Conservation (phyloP, 2,797 vertebrate species). For the Erethizon dorsatum region DNA sequence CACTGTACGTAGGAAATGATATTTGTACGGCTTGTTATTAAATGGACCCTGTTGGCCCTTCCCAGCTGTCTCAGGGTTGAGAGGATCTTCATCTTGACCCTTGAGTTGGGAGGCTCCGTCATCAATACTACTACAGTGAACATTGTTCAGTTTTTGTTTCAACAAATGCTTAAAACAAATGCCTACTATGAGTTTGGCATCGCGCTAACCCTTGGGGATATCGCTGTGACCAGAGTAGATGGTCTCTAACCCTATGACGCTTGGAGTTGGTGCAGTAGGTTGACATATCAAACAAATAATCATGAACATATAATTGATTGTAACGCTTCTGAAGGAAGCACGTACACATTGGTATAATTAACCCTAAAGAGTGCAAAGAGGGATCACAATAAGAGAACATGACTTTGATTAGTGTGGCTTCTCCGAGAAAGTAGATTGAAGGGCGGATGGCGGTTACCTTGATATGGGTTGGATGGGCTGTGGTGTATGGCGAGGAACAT, state of each 20-base stretch:
- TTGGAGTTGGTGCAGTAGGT: neutral
- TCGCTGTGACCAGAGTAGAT: neutral
- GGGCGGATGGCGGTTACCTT: no score
- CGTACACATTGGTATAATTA: neutral
- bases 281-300: neutral
- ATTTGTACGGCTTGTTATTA: neutral
- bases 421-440: neutral
- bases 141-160: neutral
- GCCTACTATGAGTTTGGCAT: neutral
- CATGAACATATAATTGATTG: neutral
- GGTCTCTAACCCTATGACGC: neutral
- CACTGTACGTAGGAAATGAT: neutral
- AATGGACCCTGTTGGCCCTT: neutral
- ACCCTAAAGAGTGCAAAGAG: neutral
- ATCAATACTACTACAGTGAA: neutral
- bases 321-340: neutral
- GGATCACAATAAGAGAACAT: neutral
- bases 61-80: neutral
- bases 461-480: neutral
- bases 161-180: neutral
- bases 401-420: neutral
- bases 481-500: neutral
- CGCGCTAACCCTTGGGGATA: neutral
- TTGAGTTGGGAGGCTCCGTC: neutral
- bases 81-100: neutral